phyloP scores from a whole-genome alignment of 1,140 invertebrate species.

The Ridgeia piscesae region DNA sequence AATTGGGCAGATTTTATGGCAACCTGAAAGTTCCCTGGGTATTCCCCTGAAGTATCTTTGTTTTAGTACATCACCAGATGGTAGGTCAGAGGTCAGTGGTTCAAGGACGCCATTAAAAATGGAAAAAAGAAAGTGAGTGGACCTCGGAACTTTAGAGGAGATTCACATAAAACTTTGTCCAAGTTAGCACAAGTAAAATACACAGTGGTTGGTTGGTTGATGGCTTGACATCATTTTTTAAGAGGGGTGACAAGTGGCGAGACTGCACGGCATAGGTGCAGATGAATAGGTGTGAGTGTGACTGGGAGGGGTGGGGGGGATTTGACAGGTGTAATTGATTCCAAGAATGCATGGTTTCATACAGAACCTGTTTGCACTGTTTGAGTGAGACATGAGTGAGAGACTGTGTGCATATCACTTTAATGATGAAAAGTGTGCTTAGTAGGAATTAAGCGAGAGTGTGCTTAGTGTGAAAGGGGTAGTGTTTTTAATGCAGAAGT shows the following conservation, averaged over 20 bases:
- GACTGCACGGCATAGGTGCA: not conserved
- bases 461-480: not conserved
- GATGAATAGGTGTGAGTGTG: not conserved
- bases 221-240: not conserved
- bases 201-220: not conserved
- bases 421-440: not conserved
- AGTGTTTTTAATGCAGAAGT: not conserved
- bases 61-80: too few species aligned
- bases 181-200: too few species aligned
- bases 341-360: not conserved
- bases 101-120: too few species aligned
- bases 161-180: too few species aligned
- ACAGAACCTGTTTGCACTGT: not conserved
- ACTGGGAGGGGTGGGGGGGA: not conserved
- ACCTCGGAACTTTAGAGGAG: too few species aligned
- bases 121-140: too few species aligned
- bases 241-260: not conserved
- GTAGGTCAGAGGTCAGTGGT: too few species aligned
- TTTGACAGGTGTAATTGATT: not conserved
- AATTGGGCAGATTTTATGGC: too few species aligned
- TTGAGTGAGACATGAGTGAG: not conserved
- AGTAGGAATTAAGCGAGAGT: not conserved
- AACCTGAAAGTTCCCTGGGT: too few species aligned
- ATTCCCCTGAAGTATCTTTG: too few species aligned
- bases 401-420: not conserved